phyloP scores from a whole-genome alignment of 92 coral and sea anemone species.

The Actinernus sp. region DNA sequence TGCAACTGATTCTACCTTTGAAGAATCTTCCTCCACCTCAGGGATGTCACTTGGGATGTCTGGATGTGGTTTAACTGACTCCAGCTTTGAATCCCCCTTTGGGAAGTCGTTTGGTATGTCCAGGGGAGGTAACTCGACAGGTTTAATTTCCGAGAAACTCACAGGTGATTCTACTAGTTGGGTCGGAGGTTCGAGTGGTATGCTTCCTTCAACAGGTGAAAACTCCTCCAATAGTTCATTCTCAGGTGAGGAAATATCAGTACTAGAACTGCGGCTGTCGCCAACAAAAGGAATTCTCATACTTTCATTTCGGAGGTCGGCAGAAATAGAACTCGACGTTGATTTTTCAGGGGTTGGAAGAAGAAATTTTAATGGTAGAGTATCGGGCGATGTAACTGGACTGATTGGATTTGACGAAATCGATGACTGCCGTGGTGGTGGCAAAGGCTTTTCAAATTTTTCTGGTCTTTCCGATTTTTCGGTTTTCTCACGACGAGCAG shows the following conservation, averaged over 20 bases:
- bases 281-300: conserved; percentile 29
- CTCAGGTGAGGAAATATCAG: conserved; percentile 14
- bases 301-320: background rate
- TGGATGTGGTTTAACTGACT: background rate
- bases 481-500: conserved; percentile 1
- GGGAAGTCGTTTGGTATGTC: too few relatives aligned
- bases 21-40: too few relatives aligned
- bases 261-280: conserved; percentile 51
- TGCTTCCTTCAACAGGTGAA: conserved; percentile 7
- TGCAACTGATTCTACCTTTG: too few relatives aligned
- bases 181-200: conserved; percentile 3
- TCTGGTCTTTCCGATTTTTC: conserved; percentile 4
- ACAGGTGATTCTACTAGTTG: background rate
- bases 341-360: conserved; percentile 28
- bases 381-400: too few relatives aligned
- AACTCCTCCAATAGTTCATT: background rate
- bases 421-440: background rate
- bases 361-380: conserved; percentile 37
- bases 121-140: too few relatives aligned
- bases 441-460: background rate
- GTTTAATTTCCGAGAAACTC: background rate
- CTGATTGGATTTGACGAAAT: too few relatives aligned
- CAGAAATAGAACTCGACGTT: background rate
- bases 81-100: conserved; percentile 16
- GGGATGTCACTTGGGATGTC: background rate